Evolutionary conservation across 2,888 invertebrate species (phyloP).

Genomic region (Pedicia rivosa): DNA sequence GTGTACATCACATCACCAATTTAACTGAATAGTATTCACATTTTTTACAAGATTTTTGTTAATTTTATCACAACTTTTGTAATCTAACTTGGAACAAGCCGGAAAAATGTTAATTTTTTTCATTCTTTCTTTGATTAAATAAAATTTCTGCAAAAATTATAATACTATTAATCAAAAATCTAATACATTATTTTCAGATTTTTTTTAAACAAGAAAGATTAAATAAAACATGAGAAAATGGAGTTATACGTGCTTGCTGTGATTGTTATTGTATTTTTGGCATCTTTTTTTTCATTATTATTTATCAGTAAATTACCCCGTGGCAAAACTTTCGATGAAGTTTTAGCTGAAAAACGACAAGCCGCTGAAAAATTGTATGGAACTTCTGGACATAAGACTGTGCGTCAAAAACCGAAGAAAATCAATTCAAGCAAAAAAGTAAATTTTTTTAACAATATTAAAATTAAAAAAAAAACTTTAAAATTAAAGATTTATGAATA

Average conservation of each 20-base stretch:
- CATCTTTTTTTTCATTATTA: conserved; percentile 26
- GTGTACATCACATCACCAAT: too few relatives aligned
- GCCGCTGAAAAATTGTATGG: conserved; percentile 28
- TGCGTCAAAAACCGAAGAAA: conserved; percentile 9
- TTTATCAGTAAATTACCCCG: conserved; percentile 29
- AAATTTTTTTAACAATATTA: conserved; percentile 18
- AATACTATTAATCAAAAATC: too few relatives aligned
- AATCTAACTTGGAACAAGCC: too few relatives aligned
- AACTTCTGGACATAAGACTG: conserved; percentile 12
- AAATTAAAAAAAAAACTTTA: conserved; percentile 26
- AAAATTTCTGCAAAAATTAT: too few relatives aligned
- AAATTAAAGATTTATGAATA: too few relatives aligned
- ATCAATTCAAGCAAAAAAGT: conserved; percentile 8
- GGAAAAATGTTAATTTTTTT: too few relatives aligned
- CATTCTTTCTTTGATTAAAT: too few relatives aligned
- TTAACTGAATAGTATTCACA: too few relatives aligned
- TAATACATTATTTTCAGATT: not conserved
- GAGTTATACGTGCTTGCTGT: conserved; percentile 30
- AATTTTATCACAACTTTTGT: too few relatives aligned
- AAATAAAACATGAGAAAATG: conserved; percentile 17
- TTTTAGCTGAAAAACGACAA: conserved; percentile 28
- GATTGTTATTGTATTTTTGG: conserved; percentile 28
- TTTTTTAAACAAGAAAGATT: not conserved
- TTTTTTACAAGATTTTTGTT: too few relatives aligned
- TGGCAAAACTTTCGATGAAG: conserved; percentile 30